These are phyloP conservation scores for Hirudo medicinalis DNA, from an alignment of 1,140 invertebrate species.

Conservation along the genomic window DNA sequence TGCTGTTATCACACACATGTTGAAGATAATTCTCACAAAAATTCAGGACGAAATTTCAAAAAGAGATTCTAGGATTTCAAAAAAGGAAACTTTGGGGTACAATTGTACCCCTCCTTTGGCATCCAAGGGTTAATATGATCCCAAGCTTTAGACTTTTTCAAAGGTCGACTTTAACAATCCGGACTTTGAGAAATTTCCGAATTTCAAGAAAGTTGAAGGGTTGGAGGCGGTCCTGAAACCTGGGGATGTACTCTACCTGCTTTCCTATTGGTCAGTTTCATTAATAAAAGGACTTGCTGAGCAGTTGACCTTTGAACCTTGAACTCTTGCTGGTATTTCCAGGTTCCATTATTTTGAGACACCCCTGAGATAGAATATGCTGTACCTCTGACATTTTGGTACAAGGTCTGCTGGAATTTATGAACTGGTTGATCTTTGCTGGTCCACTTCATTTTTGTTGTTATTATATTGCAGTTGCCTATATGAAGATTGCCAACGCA, in stretches of 20 bases:
- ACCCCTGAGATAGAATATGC: conserved; percentile 55
- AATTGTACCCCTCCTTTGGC: too few relatives aligned
- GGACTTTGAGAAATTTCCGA: conserved; percentile 58
- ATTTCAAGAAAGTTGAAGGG: conserved; percentile 53
- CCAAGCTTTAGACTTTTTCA: too few relatives aligned
- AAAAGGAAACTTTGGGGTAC: too few relatives aligned
- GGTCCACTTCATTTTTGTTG: not conserved
- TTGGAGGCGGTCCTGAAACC: conserved; percentile 59
- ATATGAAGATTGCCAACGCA: not conserved
- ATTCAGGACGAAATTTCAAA: too few relatives aligned
- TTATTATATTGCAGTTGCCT: not conserved
- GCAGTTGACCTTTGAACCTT: not conserved
- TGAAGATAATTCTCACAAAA: too few relatives aligned
- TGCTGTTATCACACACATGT: too few relatives aligned
- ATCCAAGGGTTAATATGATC: too few relatives aligned
- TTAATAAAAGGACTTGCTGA: not conserved
- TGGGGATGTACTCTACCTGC: conserved; percentile 80
- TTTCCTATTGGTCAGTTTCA: conserved; percentile 58
- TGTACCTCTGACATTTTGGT: conserved; percentile 87
- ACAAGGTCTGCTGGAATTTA: conserved; percentile 46
- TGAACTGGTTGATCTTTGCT: not conserved
- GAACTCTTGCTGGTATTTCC: not conserved
- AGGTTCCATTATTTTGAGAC: conserved; percentile 78
- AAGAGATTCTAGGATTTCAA: too few relatives aligned
- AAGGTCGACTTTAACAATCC: conserved; percentile 68